These are phyloP conservation scores for Eustalomyia histrio DNA, from an alignment of 2,888 invertebrate genomes.

Conservation along the genomic window DNA sequence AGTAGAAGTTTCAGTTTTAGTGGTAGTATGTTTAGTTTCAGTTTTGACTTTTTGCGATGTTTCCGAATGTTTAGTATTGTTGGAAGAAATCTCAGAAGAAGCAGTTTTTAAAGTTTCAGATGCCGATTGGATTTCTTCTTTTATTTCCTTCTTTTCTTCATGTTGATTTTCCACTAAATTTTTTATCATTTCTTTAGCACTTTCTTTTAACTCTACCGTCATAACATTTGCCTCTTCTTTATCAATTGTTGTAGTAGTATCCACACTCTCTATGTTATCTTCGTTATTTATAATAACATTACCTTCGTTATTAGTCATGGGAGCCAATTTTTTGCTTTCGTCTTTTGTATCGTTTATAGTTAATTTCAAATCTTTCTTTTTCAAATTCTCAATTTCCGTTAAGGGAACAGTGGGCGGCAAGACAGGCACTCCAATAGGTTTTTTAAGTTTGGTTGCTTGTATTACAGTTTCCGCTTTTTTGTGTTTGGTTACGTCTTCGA, in stretches of 20 bases:
- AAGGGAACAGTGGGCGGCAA: slow-evolving; percentile 70
- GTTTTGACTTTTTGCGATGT: slow-evolving; percentile 49
- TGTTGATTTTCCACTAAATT: not conserved
- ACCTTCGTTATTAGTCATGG: slow-evolving; percentile 10
- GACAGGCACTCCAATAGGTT: slow-evolving; percentile 69
- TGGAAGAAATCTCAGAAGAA: slow-evolving; percentile 18
- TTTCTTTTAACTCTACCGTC: slow-evolving; percentile 18
- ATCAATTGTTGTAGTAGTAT: slow-evolving; percentile 6
- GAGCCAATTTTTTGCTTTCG: slow-evolving; percentile 14
- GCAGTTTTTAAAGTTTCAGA: slow-evolving; percentile 11
- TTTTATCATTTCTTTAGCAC: not conserved
- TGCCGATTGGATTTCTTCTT: slow-evolving; percentile 9
- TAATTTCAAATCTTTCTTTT: slow-evolving; percentile 43
- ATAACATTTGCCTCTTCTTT: slow-evolving; percentile 21
- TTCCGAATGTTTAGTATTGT: slow-evolving; percentile 5
- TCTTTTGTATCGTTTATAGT: slow-evolving; percentile 45
- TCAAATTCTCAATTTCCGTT: slow-evolving; percentile 62
- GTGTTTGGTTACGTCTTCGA: slow-evolving; percentile 46
- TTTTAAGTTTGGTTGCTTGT: slow-evolving; percentile 65
- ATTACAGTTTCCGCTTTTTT: slow-evolving; percentile 15
- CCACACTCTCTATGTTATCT: slow-evolving; percentile 12
- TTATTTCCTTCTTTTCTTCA: not conserved
- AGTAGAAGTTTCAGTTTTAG: slow-evolving; percentile 53
- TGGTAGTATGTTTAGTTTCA: slow-evolving; percentile 57
- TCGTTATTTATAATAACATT: slow-evolving; percentile 26